Conservation (phyloP, 2,797 vertebrate genomes). For the Nasua narica region DNA sequence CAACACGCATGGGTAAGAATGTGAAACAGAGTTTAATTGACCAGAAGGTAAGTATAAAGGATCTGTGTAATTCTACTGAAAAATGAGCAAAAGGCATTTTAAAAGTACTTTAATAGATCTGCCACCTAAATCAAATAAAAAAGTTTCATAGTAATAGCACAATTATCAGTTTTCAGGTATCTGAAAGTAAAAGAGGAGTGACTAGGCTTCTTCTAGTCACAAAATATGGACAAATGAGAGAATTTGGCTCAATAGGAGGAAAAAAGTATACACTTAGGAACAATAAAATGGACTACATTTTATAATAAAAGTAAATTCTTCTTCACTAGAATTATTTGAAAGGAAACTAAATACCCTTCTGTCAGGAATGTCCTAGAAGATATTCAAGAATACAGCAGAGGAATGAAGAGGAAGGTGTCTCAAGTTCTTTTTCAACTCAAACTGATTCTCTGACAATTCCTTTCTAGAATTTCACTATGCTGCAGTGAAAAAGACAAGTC, state of each 20-base stretch:
- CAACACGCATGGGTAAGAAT: not conserved
- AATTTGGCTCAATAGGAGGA: not conserved
- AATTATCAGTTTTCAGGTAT: not conserved
- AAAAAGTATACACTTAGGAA: not conserved
- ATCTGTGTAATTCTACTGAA: not conserved
- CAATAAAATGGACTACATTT: not conserved
- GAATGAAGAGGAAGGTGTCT: not conserved
- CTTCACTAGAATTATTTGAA: not conserved
- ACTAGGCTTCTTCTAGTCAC: not conserved
- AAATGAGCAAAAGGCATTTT: not conserved
- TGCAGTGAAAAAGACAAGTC: not conserved
- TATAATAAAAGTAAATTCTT: not conserved
- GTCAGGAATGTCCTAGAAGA: not conserved
- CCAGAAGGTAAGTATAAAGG: not conserved
- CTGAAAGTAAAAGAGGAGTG: not conserved
- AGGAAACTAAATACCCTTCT: not conserved
- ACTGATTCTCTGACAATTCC: not conserved
- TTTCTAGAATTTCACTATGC: not conserved
- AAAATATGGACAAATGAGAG: not conserved
- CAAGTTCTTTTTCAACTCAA: conserved; percentile 11
- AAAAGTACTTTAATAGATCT: not conserved
- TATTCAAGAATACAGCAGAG: not conserved
- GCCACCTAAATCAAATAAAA: not conserved
- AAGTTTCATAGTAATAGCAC: not conserved
- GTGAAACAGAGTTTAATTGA: not conserved